Conservation (phyloP, 2,888 invertebrate genomes). For the Elegia similella region DNA sequence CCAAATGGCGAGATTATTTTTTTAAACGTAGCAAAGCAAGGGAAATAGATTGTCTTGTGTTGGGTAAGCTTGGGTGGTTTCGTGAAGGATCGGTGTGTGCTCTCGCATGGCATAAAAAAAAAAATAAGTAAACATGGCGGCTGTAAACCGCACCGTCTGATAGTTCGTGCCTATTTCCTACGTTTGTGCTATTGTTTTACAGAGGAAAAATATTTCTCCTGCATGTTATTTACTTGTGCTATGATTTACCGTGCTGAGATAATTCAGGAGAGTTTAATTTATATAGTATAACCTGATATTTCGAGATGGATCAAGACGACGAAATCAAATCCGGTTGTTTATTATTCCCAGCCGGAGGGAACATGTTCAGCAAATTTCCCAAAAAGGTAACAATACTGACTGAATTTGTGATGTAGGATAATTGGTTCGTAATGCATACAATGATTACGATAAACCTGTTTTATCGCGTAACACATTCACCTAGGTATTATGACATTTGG, state of each 20-base stretch:
- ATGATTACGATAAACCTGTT: slow-evolving; percentile 2
- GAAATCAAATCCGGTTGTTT: slow-evolving; percentile 89
- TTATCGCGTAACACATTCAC: slow-evolving; percentile 4
- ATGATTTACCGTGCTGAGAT: slow-evolving; percentile 38
- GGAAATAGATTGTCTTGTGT: no score
- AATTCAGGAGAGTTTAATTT: slow-evolving; percentile 24
- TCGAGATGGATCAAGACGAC: slow-evolving; percentile 87
- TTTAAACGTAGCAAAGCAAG: no score
- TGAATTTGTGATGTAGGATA: slow-evolving; percentile 4
- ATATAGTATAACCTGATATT: slow-evolving; percentile 28
- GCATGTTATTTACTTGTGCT: slow-evolving; percentile 29
- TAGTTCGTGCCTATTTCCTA: slow-evolving; percentile 3
- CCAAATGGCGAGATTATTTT: no score
- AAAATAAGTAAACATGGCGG: slow-evolving; percentile 22
- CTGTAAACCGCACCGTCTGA: slow-evolving; percentile 19
- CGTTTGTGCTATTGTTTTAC: not conserved
- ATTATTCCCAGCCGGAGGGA: slow-evolving; percentile 86
- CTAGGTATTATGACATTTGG: slow-evolving; percentile 20
- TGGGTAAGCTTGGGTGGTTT: no score
- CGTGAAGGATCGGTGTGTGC: no score
- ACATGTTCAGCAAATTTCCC: slow-evolving; percentile 88
- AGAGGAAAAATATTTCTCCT: not conserved
- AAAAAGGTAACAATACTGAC: slow-evolving; percentile 81
- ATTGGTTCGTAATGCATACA: not conserved
- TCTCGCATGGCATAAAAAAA: not conserved